Base-by-base conservation (phyloP, 2,888 invertebrate species). In the Pteria penguin region DNA sequence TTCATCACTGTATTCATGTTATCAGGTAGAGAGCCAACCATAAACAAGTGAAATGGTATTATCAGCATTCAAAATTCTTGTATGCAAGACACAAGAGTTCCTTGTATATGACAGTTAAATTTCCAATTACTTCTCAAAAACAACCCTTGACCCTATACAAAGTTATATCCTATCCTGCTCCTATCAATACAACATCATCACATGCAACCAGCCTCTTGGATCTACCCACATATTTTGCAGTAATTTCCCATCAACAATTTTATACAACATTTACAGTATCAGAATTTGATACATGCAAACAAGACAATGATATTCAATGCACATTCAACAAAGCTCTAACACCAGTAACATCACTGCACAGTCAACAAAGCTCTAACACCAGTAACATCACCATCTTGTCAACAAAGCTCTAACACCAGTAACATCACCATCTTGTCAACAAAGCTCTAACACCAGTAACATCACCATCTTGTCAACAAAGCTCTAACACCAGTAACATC, bases 181-280 rank as follows among this genome's bases (percentile, higher is more conserved):
- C 27, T 1, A 29, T 61, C 2, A 61, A 61, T 29, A 26, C 61
- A 2, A 61, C 61, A 26, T 61, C 61, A 61, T 61, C 61, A 14
- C 61, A 61, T 61, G 61, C 1, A 29, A 57, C 57, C 57, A 4
- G 2, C 1, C n/a, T 22, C 18, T 27, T 57, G 11, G 2, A n/a
- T 57, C 27, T 61, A 61, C 27, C 61, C 8, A 61, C 27, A 29
- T 61, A 61, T 29, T 61, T 61, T 61, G 61, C 61, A 3, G 61
- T 61, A 3, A 61, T 14, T 3, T 61, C 61, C 27, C 61, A 61
- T 11, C 61, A 58, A 31, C 61, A 61, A 2, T 61, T 3, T 29
- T 61, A 61, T 18, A 61, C 61, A 2, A 29, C 61, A 29, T 29
- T 61, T 31, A 61, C 61, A 29, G 61, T 29, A 26, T n/a, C 61